Conservation (phyloP, 2,888 invertebrate species). For the Yponomeuta evonymella region DNA sequence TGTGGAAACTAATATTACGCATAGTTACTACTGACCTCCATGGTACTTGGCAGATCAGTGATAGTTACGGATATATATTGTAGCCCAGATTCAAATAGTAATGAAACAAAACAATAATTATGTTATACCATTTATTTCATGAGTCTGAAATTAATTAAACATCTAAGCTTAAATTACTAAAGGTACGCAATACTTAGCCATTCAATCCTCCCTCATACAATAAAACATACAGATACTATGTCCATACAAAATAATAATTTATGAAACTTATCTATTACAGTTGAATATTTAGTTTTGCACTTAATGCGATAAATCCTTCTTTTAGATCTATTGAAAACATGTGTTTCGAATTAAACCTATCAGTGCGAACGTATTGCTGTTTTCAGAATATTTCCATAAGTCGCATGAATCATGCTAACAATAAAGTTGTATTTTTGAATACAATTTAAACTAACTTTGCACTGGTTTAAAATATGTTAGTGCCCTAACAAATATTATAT, state of each 20-base stretch:
- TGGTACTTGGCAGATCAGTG: too few species aligned
- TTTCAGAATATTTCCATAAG: too few species aligned
- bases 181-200: neutral
- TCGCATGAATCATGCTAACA: too few species aligned
- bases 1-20: too few species aligned
- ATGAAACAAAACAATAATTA: neutral
- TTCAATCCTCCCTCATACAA: neutral
- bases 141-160: slow-evolving; percentile 9
- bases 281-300: neutral
- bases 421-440: too few species aligned
- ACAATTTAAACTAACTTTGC: too few species aligned
- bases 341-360: too few species aligned
- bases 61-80: too few species aligned
- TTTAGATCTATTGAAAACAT: neutral
- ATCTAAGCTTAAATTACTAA: slow-evolving; percentile 5
- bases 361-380: too few species aligned
- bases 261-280: slow-evolving; percentile 4
- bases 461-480: too few species aligned
- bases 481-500: too few species aligned
- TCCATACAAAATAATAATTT: neutral
- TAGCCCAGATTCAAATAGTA: neutral
- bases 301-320: neutral
- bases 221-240: neutral
- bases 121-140: slow-evolving; percentile 32
- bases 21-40: too few species aligned